These are phyloP conservation scores for Pontoporia blainvillei DNA, from an alignment of 2,113 vertebrate species.

Conservation along the genomic window DNA sequence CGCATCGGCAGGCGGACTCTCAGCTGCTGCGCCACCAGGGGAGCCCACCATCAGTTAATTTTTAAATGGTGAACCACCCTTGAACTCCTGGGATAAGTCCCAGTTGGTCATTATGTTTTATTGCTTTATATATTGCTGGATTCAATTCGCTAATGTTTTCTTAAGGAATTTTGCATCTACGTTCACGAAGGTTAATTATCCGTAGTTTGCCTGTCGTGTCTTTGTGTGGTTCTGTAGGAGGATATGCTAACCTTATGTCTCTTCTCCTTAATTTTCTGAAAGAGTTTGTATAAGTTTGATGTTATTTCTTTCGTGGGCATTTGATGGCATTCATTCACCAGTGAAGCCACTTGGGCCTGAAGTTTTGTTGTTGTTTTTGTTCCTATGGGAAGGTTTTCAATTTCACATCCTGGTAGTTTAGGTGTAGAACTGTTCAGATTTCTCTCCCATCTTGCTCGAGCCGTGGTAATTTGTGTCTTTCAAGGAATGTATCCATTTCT, in stretches of 20 bases:
- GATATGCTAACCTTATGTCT: too few species aligned
- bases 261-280: not conserved
- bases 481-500: not conserved
- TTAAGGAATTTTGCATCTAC: accelerated
- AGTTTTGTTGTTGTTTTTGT: not conserved
- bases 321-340: not conserved
- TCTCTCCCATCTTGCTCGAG: not conserved
- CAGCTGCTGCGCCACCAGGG: too few species aligned
- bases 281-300: not conserved
- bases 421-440: not conserved
- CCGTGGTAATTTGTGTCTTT: not conserved
- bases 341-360: not conserved
- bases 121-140: accelerated
- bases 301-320: not conserved
- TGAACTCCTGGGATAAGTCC: not conserved
- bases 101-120: accelerated
- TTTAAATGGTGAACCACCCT: accelerated
- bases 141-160: accelerated
- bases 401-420: not conserved
- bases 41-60: too few species aligned
- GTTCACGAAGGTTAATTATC: accelerated
- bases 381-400: not conserved
- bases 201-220: accelerated
- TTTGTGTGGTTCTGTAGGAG: not conserved
- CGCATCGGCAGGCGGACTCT: too few species aligned